A percentile compares a stretch with the other conserved stretches of the same genome.
phyloP scores from a whole-genome alignment of 1,140 invertebrate species.

The Dysdera silvatica region DNA sequence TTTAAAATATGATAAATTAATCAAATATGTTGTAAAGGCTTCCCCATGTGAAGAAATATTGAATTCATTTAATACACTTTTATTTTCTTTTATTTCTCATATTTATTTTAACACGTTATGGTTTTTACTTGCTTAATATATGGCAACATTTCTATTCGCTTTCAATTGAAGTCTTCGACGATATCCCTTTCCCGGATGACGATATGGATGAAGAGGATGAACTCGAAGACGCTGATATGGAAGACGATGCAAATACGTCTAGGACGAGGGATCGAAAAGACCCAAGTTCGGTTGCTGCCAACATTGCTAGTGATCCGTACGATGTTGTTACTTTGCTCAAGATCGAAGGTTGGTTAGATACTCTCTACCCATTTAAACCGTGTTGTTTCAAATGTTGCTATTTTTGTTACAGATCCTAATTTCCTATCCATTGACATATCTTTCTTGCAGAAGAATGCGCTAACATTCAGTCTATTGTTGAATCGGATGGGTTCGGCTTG shows the following conservation, averaged over 20 bases:
- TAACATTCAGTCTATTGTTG: slow-evolving; percentile 26
- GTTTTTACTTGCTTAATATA: too few relatives aligned
- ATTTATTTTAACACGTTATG: too few relatives aligned
- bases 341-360: slow-evolving; percentile 41
- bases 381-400: too few relatives aligned
- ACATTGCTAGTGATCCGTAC: slow-evolving; percentile 35
- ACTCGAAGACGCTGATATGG: too few relatives aligned
- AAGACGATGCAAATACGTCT: slow-evolving; percentile 3
- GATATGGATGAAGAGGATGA: too few relatives aligned
- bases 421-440: background rate
- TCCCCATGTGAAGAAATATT: too few relatives aligned
- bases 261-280: background rate
- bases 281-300: background rate
- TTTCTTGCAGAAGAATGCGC: slow-evolving; percentile 20
- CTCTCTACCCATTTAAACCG: slow-evolving; percentile 13
- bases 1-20: too few relatives aligned
- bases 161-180: slow-evolving; percentile 25
- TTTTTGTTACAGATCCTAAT: background rate
- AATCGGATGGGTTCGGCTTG: slow-evolving; percentile 11
- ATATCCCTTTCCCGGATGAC: slow-evolving; percentile 4
- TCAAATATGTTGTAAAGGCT: too few relatives aligned
- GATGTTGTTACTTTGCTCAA: slow-evolving; percentile 50
- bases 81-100: too few relatives aligned
- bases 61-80: too few relatives aligned
- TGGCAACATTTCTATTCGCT: too few relatives aligned